Percentiles rank a stretch among this genome's conserved stretches.
Conservation (phyloP, 1,140 invertebrate genomes). For the Musca vetustissima region DNA sequence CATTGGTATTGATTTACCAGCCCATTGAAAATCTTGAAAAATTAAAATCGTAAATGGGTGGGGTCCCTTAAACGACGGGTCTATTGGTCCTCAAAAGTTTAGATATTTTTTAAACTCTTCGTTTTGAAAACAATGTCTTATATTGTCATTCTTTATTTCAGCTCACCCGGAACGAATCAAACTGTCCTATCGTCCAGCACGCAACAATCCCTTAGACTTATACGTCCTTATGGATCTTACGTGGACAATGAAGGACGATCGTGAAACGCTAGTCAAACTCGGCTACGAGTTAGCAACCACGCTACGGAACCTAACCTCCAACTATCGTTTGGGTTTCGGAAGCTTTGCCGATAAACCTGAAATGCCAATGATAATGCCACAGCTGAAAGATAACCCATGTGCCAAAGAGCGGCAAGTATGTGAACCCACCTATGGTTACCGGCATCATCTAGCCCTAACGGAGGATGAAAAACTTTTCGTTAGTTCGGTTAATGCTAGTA, state of each 20-base stretch:
- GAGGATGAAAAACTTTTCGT: constrained; percentile 61
- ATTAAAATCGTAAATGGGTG: too few species aligned
- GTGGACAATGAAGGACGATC: constrained; percentile 86
- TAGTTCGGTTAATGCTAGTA: constrained; percentile 62
- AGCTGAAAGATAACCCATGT: constrained; percentile 61
- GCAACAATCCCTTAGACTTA: constrained; percentile 88
- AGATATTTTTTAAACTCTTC: too few species aligned
- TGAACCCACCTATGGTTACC: constrained; percentile 69
- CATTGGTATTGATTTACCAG: too few species aligned
- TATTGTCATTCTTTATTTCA: constrained; percentile 33
- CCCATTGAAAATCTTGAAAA: too few species aligned
- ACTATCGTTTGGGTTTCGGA: constrained; percentile 82
- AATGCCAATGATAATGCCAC: constrained; percentile 71
- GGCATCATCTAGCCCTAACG: constrained; percentile 68
- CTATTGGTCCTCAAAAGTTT: too few species aligned
- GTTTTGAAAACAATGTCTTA: too few species aligned
- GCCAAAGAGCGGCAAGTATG: constrained; percentile 56
- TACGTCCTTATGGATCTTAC: constrained; percentile 92
- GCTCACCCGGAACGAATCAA: constrained; percentile 59
- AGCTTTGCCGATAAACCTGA: constrained; percentile 83
- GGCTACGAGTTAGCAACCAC: constrained; percentile 66
- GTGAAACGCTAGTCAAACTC: constrained; percentile 75
- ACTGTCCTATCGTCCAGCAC: constrained; percentile 64
- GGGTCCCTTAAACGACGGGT: too few species aligned
- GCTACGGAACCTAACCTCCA: constrained; percentile 74